Evolutionary conservation across 1,140 invertebrate species (phyloP), one percentile per base, ranked within the genome.

Genomic region (Apolygus lucorum): DNA sequence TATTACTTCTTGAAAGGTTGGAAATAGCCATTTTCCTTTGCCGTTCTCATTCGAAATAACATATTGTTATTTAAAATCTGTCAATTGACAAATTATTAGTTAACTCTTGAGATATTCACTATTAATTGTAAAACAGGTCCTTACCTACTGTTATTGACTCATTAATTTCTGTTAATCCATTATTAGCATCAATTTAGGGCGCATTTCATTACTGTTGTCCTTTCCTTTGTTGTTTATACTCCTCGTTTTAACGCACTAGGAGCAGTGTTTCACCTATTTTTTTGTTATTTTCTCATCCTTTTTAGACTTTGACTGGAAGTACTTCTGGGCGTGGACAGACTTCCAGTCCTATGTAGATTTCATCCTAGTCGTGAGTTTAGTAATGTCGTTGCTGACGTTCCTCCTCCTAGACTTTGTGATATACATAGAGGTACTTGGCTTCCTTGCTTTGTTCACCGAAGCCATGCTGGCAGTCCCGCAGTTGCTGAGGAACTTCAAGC

Each of bases 301-400:
- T 78, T 76, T 82, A 95, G 93, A 96, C 86, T 90, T 95, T 80
- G 90, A 95, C 77, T 82, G 84, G 75, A 88, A 88, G 76, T 90
- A 92, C 81, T 99, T 99, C 85, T 99, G 97, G 97, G 90, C 92
- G 77, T 99, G 97, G 97, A 97, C 95, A 70, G 95, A 99, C 81
- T 97, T 99, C 78, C 88, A 91, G 77, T 98, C 95, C 59, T 99
- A 98, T 76, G 76, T 99, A 71, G 90, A 98, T 77, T 99, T 95
- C 77, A 88, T 96, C 82, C 79, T 92, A 63, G 82, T 91, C 1
- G 96, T 99, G 79, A 89, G 90, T 67, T 85, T 90, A 21, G 77
- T 90, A 2, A 86, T 91, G 25, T 90, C 92, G 42, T 78, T 93
- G 22, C 76, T 96, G 28, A 98, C 94, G 77, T 98, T 93, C 80